Conservation (phyloP, 2,113 vertebrate genomes). For the Oenanthe melanoleuca region DNA sequence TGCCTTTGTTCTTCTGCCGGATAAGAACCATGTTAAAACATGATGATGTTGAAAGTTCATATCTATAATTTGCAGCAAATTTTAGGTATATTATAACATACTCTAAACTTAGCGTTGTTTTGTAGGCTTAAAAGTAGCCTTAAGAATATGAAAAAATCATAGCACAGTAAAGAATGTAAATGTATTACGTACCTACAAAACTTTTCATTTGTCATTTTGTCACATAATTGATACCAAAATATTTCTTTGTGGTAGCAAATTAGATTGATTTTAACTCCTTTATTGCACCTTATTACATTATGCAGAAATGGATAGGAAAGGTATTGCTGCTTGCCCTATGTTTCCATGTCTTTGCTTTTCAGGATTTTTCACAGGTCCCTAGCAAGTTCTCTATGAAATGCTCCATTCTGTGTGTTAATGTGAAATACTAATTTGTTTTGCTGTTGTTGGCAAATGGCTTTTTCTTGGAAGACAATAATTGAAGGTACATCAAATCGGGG, state of each 20-base stretch:
- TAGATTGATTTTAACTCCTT: neutral
- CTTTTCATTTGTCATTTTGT: neutral
- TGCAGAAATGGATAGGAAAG: neutral
- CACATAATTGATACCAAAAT: neutral
- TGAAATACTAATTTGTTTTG: constrained; percentile 11
- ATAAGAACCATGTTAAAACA: neutral
- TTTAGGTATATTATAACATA: neutral
- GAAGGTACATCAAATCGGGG: constrained; percentile 18
- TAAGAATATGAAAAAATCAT: neutral
- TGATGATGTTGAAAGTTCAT: neutral
- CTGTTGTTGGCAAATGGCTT: neutral
- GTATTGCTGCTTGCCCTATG: neutral
- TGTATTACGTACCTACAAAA: neutral
- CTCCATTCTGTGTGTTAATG: neutral
- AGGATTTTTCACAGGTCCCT: neutral
- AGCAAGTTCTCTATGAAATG: neutral
- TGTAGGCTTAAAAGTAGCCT: neutral
- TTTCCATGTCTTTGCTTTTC: neutral
- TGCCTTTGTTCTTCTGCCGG: neutral
- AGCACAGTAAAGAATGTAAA: neutral
- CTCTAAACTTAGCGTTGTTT: neutral
- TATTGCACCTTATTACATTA: neutral
- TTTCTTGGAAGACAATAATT: constrained; percentile 24
- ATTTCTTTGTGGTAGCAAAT: neutral
- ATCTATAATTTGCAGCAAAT: neutral